phyloP scores from a whole-genome alignment of 2,113 vertebrate genomes.

The Dolichotis patagonum region DNA sequence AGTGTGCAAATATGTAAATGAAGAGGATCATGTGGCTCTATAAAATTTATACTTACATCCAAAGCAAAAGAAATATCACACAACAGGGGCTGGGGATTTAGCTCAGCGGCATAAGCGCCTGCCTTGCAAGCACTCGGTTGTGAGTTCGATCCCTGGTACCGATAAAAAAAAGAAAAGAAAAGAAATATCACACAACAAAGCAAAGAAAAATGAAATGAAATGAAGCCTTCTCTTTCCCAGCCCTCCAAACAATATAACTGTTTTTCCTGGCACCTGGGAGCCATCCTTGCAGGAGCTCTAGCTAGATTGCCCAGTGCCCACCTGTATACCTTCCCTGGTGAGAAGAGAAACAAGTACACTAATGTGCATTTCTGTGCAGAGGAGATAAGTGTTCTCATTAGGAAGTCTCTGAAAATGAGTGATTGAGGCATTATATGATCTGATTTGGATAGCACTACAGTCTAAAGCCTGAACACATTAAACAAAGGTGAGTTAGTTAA shows the following conservation, averaged over 20 bases:
- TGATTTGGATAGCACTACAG: background rate
- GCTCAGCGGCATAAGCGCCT: too few species aligned
- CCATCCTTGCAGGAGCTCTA: rapidly evolving
- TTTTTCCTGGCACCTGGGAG: background rate
- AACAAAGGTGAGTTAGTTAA: slow-evolving; percentile 1
- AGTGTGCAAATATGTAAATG: background rate
- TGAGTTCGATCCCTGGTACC: too few species aligned
- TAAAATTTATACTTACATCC: background rate
- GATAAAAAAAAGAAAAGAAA: too few species aligned
- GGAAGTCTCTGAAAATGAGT: background rate
- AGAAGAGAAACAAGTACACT: background rate
- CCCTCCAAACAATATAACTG: background rate
- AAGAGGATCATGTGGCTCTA: too few species aligned
- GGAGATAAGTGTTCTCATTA: slow-evolving; percentile 61
- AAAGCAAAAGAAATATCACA: background rate
- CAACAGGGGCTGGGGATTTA: too few species aligned
- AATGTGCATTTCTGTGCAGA: slow-evolving; percentile 34
- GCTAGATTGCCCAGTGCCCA: background rate
- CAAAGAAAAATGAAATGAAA: background rate
- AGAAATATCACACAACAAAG: background rate
- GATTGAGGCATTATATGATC: slow-evolving; percentile 17
- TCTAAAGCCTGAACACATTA: background rate
- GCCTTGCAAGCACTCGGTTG: too few species aligned
- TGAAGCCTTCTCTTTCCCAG: background rate
- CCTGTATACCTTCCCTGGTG: background rate